Evolutionary conservation across 2,797 vertebrate species (phyloP), one percentile per base, ranked within the genome.

Genomic region (Chelmon rostratus): DNA sequence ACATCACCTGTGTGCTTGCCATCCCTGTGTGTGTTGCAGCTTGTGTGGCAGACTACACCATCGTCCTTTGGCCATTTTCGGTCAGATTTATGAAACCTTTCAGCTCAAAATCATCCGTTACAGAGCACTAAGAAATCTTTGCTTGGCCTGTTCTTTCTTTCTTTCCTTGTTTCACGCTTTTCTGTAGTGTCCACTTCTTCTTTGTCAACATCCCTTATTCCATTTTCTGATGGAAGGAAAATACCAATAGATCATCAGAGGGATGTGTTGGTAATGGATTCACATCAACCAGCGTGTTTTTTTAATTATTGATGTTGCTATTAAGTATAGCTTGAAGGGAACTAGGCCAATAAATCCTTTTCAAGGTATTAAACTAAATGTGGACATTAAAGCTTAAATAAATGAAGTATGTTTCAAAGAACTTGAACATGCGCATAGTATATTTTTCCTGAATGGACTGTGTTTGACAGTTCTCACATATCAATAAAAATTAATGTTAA

Each of bases 191-290:
- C 54, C 8, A 38, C 58, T 42, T 69, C 23, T 59, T 59, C 12
- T 66, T 44, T 49, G 50, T 46, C 52, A 70, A 93, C 95, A 94
- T 94, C 91, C 88, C 89, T 93, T 94, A 95, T 42, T 95, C 9
- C 23, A 56, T 9, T 21, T 42, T 37, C 35, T 33, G 1, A 54
- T 58, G 1, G 6, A 49, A 23, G 6, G 1, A 25, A 68, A 78
- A 53, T 1, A 50, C 15, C 11, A 52, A 12, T 31, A 35, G 21
- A 71, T 70, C 37, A 40, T 46, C 16, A 21, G 50, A 23, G 49
- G 21, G 92, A 94, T 94, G 93, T 76, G 53, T 93, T 94, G 93
- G 91, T 92, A 52, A 88, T 94, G 88, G 92, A 97, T 97, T 96
- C 31, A 33, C 40, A 56, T 76, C 46, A 44, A 25, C 35, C 53